Evolutionary conservation across 2,888 invertebrate genomes (phyloP).

Genomic region (Poecilus cupreus): DNA sequence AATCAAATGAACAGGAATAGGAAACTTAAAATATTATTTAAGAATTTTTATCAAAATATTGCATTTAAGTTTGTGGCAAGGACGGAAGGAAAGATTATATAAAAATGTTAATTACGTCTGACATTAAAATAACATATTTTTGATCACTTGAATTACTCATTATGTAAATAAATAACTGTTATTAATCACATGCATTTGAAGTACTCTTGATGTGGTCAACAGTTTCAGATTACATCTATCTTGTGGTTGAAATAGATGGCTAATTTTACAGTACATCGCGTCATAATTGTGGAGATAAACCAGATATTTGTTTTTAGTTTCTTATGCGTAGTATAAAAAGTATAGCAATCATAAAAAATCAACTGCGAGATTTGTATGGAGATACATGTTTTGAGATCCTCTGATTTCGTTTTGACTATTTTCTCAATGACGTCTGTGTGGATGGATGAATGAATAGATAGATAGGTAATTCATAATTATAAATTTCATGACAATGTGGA

Average conservation of each 20-base stretch:
- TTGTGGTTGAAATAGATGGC: neutral
- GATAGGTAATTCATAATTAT: too few relatives aligned
- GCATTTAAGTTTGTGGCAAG: neutral
- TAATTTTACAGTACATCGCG: neutral
- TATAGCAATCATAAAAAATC: too few relatives aligned
- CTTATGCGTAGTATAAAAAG: too few relatives aligned
- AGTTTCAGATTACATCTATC: slow-evolving; percentile 7
- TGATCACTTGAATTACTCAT: slow-evolving; percentile 11
- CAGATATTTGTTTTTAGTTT: neutral
- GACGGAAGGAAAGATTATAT: neutral
- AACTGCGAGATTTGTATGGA: too few relatives aligned
- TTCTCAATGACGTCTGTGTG: too few relatives aligned
- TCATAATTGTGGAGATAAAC: neutral
- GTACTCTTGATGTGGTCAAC: neutral
- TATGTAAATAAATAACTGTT: neutral
- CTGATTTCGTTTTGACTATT: too few relatives aligned
- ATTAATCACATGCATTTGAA: neutral
- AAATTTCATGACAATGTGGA: too few relatives aligned
- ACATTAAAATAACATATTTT: neutral
- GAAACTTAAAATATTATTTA: too few relatives aligned
- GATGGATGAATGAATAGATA: too few relatives aligned
- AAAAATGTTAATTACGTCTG: neutral
- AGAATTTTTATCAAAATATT: neutral
- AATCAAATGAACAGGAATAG: too few relatives aligned
- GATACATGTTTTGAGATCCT: too few relatives aligned